Base-by-base conservation (phyloP, 1,140 invertebrate genomes). In the Leptopilina boulardi region DNA sequence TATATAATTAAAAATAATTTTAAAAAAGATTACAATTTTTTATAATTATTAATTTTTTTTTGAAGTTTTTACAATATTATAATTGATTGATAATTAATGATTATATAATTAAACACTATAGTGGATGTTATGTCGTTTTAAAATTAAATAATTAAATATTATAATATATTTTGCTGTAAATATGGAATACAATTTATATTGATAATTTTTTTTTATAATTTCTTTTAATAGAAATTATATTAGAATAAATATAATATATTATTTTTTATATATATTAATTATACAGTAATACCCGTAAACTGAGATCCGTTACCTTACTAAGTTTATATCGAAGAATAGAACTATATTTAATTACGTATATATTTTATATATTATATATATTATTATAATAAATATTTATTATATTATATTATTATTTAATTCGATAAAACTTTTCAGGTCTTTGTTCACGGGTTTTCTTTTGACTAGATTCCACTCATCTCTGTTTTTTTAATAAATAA, bases 231-330 rank as follows among this genome's bases (percentile, higher is more conserved):
- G 13, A 47, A 47, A 54, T 54, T 19, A 54, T 59, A 59, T 13
- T 59, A 13, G 11, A 13, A 23, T 23, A 23, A 9, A 26, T 23
- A 19, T 51, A 42, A 51, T 74, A 18, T 59, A 75, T 44, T 54
- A 54, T 41, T 44, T 10, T 77, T 21, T 18, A 18, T n/a, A 21
- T 71, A 41, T 71, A 66, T 66, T 34, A 23, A 66, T 23, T 66
- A 66, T 47, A 11, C 9, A 10, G 21, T 26, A 66, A 51, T 51
- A 66, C 59, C 56, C 86, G 86, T 79, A 81, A 82, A 87, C 84
- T 87, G 88, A 90, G 89, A 90, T 89, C 89, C 78, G 51, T 56
- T 83, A 81, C 85, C 86, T 54, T 90, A 90, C 89, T 90, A 81
- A 47, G 84, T 82, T 83, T 74, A n/a, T 30, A 6, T 71, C 73